Conservation (phyloP, 2,113 vertebrate genomes). For the Pontoporia blainvillei region DNA sequence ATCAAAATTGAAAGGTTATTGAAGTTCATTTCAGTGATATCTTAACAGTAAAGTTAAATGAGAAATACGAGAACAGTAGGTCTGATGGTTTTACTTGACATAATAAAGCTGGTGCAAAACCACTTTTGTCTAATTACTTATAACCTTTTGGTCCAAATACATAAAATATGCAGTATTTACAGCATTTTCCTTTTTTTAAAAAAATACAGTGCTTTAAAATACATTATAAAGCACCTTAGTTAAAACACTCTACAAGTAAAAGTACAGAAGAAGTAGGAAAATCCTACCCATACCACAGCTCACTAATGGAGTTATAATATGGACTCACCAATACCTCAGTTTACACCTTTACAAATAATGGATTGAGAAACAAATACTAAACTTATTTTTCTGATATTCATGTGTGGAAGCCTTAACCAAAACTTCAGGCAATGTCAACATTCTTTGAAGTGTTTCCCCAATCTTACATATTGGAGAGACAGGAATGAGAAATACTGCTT, state of each 20-base stretch:
- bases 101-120: conserved; percentile 81
- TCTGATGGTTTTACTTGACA: conserved; percentile 80
- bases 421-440: conserved; percentile 69
- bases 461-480: conserved; percentile 45
- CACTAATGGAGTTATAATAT: conserved; percentile 83
- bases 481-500: conserved; percentile 68
- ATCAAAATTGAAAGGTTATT: conserved; percentile 73
- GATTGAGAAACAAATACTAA: conserved; percentile 75
- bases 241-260: conserved; percentile 90
- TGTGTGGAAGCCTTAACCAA: conserved; percentile 60
- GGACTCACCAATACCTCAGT: conserved; percentile 74
- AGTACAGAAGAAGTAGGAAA: conserved; percentile 86
- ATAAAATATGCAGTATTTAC: conserved; percentile 89
- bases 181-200: conserved; percentile 84
- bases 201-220: conserved; percentile 90
- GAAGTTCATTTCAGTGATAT: conserved; percentile 71
- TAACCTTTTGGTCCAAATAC: conserved; percentile 87
- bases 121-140: conserved; percentile 80
- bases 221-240: conserved; percentile 89
- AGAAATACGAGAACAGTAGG: conserved; percentile 67
- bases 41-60: conserved; percentile 71
- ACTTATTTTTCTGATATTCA: conserved; percentile 69
- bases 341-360: conserved; percentile 79
- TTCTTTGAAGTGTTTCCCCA: conserved; percentile 64
- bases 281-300: conserved; percentile 83